A percentile compares a stretch with the other conserved stretches of the same genome.
These are phyloP conservation scores for Gnatocerus cornutus DNA, from an alignment of 2,888 invertebrate genomes.

Conservation along the genomic window DNA sequence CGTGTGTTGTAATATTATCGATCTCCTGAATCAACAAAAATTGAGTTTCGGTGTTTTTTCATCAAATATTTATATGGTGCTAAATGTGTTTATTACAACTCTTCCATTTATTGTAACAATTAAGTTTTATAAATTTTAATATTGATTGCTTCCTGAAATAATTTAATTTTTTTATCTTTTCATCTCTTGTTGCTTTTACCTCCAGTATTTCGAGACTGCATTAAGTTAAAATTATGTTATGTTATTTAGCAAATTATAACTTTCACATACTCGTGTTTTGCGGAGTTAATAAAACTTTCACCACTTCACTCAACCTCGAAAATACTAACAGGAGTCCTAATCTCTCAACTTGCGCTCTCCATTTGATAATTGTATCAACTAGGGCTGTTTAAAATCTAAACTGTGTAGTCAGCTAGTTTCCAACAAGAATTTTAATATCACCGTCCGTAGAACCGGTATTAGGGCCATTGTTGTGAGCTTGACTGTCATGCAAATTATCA, in stretches of 20 bases:
- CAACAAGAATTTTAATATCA: constrained; percentile 32
- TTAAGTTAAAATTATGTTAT: no score
- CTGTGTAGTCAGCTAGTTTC: constrained; percentile 14
- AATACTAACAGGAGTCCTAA: constrained; percentile 4
- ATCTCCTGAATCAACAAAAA: no score
- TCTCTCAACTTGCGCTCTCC: background rate
- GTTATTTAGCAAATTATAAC: background rate
- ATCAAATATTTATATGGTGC: no score
- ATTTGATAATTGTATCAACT: constrained; percentile 12
- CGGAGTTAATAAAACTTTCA: background rate
- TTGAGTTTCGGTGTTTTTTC: no score
- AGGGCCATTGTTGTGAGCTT: constrained; percentile 18
- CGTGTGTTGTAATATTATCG: no score
- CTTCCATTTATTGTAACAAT: no score
- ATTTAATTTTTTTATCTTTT: no score
- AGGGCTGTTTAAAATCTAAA: constrained; percentile 14
- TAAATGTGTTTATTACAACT: no score
- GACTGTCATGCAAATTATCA: constrained; percentile 32
- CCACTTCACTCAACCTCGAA: background rate
- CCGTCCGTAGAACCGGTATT: constrained; percentile 5
- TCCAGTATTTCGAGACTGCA: no score
- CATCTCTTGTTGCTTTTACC: no score
- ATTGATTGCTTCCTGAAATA: no score
- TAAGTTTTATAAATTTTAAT: no score
- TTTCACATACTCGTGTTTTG: background rate